Percentiles rank a stretch among this genome's conserved stretches.
Conservation (phyloP, 2,797 vertebrate species). For the Hoplostethus atlanticus region DNA sequence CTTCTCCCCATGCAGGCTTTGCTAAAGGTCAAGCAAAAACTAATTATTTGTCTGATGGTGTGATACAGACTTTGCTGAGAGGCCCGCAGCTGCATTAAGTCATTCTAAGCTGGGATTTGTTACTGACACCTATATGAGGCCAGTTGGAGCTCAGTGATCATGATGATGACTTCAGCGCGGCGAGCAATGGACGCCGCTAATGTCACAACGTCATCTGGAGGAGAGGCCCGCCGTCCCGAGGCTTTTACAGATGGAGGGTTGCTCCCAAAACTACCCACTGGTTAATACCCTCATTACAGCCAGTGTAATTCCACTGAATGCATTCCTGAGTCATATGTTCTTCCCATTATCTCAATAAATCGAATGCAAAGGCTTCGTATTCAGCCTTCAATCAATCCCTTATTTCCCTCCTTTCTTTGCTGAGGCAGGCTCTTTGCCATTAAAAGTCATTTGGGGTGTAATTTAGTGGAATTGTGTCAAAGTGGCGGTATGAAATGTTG, state of each 20-base stretch:
- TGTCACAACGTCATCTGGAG: conserved; percentile 8
- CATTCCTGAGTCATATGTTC: conserved; percentile 34
- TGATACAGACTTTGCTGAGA: not conserved
- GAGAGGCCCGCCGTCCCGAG: not conserved
- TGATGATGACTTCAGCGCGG: not conserved
- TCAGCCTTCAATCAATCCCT: conserved; percentile 56
- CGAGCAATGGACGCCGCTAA: not conserved
- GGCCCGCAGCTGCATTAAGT: not conserved
- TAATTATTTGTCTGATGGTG: conserved; percentile 39
- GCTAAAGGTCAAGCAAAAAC: conserved; percentile 46
- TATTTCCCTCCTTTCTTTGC: conserved; percentile 36
- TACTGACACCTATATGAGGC: not conserved
- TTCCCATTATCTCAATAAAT: conserved; percentile 41
- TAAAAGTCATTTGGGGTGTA: conserved; percentile 47
- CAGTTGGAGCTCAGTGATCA: conserved; percentile 2
- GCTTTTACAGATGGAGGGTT: conserved; percentile 23
- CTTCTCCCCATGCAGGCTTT: not conserved
- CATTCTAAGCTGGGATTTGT: conserved; percentile 27
- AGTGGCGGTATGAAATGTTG: conserved; percentile 31
- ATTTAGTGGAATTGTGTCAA: conserved; percentile 56
- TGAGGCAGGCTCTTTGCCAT: conserved; percentile 34
- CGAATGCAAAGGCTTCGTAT: conserved; percentile 21
- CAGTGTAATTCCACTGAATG: conserved; percentile 24
- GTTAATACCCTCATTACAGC: conserved; percentile 37
- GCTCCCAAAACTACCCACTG: conserved; percentile 4